Conservation (phyloP, 1,140 invertebrate genomes). For the Littorina saxatilis region DNA sequence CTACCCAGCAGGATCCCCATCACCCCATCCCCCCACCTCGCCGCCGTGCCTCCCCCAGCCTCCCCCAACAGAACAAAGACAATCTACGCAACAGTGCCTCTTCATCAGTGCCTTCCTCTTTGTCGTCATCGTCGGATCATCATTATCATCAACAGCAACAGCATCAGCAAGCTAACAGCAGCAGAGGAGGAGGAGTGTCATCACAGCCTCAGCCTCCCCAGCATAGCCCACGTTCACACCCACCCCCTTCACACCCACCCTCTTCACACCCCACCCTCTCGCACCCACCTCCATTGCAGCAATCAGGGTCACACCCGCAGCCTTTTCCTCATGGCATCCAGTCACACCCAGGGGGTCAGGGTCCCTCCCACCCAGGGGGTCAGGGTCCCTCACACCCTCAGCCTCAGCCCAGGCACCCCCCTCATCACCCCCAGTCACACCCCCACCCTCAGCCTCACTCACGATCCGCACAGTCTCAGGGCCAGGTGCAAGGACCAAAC, state of each 20-base stretch:
- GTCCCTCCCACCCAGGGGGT: background rate
- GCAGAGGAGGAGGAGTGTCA: no score
- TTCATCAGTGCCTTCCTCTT: background rate
- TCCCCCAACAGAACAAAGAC: background rate
- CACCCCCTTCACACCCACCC: no score
- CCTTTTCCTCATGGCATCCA: background rate
- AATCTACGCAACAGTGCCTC: conserved; percentile 7
- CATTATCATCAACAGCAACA: background rate
- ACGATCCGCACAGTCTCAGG: background rate
- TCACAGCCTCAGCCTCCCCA: no score
- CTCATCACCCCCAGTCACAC: background rate
- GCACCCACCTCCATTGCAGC: no score
- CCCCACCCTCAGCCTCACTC: background rate
- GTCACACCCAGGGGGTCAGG: background rate
- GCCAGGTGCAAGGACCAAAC: no score
- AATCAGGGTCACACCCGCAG: background rate
- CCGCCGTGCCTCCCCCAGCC: conserved; percentile 10
- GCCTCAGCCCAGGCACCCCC: background rate
- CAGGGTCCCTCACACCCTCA: background rate
- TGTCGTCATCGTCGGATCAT: background rate
- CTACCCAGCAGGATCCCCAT: conserved; percentile 5
- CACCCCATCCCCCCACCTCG: conserved; percentile 22
- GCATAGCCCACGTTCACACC: no score
- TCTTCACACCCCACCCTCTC: no score
- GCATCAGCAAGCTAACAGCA: background rate